Evolutionary conservation across 1,140 invertebrate genomes (phyloP).

Genomic region (Drosophila asahinai): DNA sequence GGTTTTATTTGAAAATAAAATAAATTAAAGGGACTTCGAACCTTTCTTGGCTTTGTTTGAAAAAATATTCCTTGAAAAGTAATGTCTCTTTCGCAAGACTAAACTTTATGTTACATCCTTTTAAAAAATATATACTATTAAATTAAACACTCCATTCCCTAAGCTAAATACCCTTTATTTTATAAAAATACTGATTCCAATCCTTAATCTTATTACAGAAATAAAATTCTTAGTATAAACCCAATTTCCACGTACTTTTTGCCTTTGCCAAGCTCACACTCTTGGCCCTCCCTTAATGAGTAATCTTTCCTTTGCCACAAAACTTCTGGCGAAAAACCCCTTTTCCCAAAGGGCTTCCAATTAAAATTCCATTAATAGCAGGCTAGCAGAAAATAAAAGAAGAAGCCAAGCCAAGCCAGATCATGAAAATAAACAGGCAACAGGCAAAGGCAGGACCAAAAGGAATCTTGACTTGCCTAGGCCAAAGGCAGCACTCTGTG

Average conservation of each 20-base stretch:
- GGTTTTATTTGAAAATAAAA: neutral
- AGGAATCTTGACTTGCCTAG: conserved; percentile 11
- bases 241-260: neutral
- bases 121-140: neutral
- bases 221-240: neutral
- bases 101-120: no score
- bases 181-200: neutral
- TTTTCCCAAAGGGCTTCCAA: conserved; percentile 6
- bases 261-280: neutral
- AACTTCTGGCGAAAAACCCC: neutral
- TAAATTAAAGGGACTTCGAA: neutral
- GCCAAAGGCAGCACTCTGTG: conserved; percentile 34
- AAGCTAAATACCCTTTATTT: neutral
- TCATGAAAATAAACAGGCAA: conserved; percentile 29
- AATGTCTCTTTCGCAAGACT: no score
- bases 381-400: conserved; percentile 6
- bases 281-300: neutral
- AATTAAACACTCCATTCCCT: no score
- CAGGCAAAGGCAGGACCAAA: conserved; percentile 6
- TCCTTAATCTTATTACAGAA: neutral
- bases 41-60: no score
- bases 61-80: neutral
- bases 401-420: conserved; percentile 6
- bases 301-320: neutral
- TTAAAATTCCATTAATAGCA: conserved; percentile 32